Evolutionary conservation across 2,113 vertebrate genomes (phyloP).

Genomic region (Arvicanthis niloticus): DNA sequence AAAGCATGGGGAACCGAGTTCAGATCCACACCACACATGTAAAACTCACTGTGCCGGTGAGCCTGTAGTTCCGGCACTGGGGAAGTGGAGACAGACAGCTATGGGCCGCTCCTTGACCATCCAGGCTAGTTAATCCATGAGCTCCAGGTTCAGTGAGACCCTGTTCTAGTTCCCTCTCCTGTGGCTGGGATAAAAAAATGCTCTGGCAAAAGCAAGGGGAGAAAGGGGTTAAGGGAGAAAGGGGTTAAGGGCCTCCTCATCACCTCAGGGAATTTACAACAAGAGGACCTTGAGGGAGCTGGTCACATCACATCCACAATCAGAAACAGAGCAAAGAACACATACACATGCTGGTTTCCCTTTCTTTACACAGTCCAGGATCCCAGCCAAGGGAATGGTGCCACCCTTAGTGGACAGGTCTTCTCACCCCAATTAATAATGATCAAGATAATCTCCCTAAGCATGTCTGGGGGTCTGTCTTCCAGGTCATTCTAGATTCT

Average conservation of each 20-base stretch:
- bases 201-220: too few relatives aligned
- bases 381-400: not conserved
- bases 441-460: not conserved
- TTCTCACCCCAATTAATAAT: not conserved
- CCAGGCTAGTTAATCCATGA: not conserved
- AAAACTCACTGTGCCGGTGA: too few relatives aligned
- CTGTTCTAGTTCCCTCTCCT: not conserved
- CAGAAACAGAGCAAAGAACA: not conserved
- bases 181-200: not conserved
- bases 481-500: not conserved
- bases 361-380: not conserved
- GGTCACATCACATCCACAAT: not conserved
- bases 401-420: not conserved
- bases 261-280: not conserved
- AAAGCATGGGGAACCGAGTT: not conserved
- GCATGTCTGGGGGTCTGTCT: not conserved
- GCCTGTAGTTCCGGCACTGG: too few relatives aligned
- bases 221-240: not conserved
- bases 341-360: not conserved
- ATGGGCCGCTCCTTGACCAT: not conserved
- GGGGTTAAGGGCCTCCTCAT: not conserved
- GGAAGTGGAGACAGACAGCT: not conserved
- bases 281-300: too few relatives aligned
- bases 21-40: not conserved
- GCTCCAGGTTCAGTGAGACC: not conserved